These are phyloP conservation scores for Botia almorhae DNA, from an alignment of 2,797 vertebrate species.

Conservation along the genomic window DNA sequence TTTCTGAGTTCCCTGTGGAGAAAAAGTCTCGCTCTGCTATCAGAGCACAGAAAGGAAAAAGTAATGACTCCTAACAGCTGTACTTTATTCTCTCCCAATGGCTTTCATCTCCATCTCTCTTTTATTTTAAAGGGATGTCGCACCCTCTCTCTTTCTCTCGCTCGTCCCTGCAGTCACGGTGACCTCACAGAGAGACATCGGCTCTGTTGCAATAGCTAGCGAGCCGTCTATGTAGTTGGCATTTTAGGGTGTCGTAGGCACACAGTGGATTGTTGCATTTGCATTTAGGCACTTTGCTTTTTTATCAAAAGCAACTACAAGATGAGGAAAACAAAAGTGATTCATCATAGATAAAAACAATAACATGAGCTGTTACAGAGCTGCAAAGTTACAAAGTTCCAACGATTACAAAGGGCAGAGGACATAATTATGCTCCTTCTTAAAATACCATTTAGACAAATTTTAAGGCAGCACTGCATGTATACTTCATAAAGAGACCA, in stretches of 20 bases:
- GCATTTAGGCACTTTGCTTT: too few relatives aligned
- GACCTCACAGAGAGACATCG: constrained; percentile 31
- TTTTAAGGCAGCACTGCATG: not conserved
- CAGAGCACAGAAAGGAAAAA: constrained; percentile 46
- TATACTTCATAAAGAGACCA: not conserved
- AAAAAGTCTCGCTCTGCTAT: constrained; percentile 28
- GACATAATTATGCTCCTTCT: not conserved
- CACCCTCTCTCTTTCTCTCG: constrained; percentile 15
- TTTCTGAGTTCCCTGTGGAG: constrained; percentile 33
- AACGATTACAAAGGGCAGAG: too few relatives aligned
- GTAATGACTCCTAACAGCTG: constrained; percentile 55
- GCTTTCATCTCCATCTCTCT: constrained; percentile 36
- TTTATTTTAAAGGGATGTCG: constrained; percentile 31
- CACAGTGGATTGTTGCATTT: not conserved
- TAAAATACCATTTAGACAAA: not conserved
- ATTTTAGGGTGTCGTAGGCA: not conserved
- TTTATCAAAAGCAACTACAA: too few relatives aligned
- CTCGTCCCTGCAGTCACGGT: constrained; percentile 7
- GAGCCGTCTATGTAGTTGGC: not conserved
- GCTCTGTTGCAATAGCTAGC: not conserved
- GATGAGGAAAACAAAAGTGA: too few relatives aligned
- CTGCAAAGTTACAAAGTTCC: too few relatives aligned
- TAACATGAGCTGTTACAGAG: too few relatives aligned
- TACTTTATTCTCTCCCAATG: constrained; percentile 19
- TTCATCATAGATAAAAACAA: too few relatives aligned